Evolutionary conservation across 2,113 vertebrate species (phyloP).

Genomic region (Mastomys natalensis): DNA sequence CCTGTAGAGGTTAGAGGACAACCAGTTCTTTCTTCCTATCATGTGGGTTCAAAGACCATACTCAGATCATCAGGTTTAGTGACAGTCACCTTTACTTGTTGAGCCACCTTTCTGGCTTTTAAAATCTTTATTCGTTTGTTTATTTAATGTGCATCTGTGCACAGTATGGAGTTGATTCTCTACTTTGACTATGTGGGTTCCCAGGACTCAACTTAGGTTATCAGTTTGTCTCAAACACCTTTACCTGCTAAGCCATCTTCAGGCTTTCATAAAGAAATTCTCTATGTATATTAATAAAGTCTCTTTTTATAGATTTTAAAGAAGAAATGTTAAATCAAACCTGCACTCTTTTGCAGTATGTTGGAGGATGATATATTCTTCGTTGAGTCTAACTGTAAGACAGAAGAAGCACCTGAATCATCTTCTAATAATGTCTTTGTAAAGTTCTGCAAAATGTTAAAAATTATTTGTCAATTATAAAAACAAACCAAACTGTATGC

Average conservation of each 20-base stretch:
- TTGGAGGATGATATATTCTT: conserved; percentile 88
- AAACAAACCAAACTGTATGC: conserved; percentile 68
- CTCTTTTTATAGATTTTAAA: conserved; percentile 68
- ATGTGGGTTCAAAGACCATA: neutral
- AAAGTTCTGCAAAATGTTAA: conserved; percentile 89
- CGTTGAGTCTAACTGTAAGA: conserved; percentile 86
- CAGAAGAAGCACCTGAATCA: conserved; percentile 86
- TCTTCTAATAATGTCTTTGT: conserved; percentile 89
- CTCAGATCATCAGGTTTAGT: neutral
- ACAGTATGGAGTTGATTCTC: neutral
- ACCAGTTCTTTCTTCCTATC: neutral
- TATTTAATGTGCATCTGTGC: neutral
- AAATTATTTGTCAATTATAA: conserved; percentile 69
- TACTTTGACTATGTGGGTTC: neutral
- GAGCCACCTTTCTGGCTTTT: neutral
- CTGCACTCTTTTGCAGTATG: conserved; percentile 88
- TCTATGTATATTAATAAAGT: conserved; percentile 50
- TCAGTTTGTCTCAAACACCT: neutral
- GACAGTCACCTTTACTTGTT: neutral
- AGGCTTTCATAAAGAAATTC: neutral
- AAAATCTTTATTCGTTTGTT: neutral
- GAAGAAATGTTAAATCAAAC: conserved; percentile 85
- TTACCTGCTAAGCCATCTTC: neutral
- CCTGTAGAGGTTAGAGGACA: neutral
- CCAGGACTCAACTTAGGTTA: neutral